Conservation (phyloP, 2,113 vertebrate genomes). For the Cavia porcellus region DNA sequence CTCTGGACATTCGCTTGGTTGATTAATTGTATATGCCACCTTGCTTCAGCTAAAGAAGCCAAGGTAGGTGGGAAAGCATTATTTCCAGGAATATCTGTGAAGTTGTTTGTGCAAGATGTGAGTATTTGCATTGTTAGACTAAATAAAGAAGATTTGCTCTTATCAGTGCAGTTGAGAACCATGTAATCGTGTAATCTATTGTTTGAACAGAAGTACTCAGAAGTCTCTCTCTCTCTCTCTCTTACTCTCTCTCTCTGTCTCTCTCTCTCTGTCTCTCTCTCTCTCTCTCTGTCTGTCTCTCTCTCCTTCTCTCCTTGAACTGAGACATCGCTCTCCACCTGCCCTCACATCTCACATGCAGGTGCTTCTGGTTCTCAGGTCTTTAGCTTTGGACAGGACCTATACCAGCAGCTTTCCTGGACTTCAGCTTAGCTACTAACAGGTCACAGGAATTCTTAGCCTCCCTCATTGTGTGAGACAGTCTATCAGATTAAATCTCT, state of each 20-base stretch:
- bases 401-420: not conserved
- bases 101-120: not conserved
- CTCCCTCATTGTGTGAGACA: not conserved
- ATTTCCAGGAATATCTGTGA: not conserved
- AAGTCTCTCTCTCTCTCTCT: not conserved
- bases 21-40: not conserved
- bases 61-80: not conserved
- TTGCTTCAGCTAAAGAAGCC: not conserved
- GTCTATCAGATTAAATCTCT: not conserved
- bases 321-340: not conserved
- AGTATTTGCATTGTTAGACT: not conserved
- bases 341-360: not conserved
- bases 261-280: too few relatives aligned
- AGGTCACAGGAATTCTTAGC: not conserved
- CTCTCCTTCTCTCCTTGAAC: not conserved
- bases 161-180: not conserved
- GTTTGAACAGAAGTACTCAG: not conserved
- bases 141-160: not conserved
- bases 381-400: not conserved
- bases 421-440: not conserved
- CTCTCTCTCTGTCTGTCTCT: too few relatives aligned
- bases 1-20: not conserved
- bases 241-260: too few relatives aligned
- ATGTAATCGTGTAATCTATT: not conserved
- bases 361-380: not conserved